Base-by-base conservation (phyloP, 2,113 vertebrate genomes). In the Willisornis vidua region DNA sequence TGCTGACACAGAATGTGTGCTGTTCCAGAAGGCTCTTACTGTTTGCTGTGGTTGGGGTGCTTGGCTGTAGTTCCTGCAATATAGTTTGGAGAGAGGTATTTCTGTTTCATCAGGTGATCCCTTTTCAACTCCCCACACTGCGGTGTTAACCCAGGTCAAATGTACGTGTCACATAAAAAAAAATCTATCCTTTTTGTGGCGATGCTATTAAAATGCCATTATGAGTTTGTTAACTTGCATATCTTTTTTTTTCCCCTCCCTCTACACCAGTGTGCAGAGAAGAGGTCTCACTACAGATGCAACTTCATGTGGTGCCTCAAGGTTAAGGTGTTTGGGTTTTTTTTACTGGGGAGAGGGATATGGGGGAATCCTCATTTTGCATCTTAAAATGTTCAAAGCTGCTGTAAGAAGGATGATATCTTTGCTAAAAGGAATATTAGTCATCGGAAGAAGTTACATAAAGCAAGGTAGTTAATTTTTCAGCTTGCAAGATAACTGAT, bases 101-200 rank as follows among this genome's bases (percentile, higher is more conserved):
- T 85, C 54, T 93, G 11, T 80, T 90, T 85, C 63, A 90, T 94
- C 94, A 93, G 87, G 88, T 96, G 93, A 96, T 93, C 75, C 68
- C 45, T 93, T 93, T 96, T 93, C 52, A 83, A 2, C 31, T 86
- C 72, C 31, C 59, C 26, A 6, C 29, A 4, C 28, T 29, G 75
- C 71, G 54, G 33, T 49, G 82, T 86, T 95, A 91, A 77, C 39
- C 61, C 28, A 37, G 76, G 68, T 84, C 65, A 86, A 65, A 87
- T 26, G 20, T 55, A 25, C 1, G 4, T 49, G 65, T n/a, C 19
- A 28, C n/a, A 19, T 9, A 4, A 49, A 45, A 65, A 19, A 41
- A n/a, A n/a, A n/a, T n/a, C n/a, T n/a, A 9, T 6, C 18, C 14
- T 70, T 85, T 90, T 77, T 77, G 18, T 83, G 63, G 54, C 66